These are phyloP conservation scores for Rhizomys pruinosus DNA, from an alignment of 2,113 vertebrate species.

Conservation along the genomic window DNA sequence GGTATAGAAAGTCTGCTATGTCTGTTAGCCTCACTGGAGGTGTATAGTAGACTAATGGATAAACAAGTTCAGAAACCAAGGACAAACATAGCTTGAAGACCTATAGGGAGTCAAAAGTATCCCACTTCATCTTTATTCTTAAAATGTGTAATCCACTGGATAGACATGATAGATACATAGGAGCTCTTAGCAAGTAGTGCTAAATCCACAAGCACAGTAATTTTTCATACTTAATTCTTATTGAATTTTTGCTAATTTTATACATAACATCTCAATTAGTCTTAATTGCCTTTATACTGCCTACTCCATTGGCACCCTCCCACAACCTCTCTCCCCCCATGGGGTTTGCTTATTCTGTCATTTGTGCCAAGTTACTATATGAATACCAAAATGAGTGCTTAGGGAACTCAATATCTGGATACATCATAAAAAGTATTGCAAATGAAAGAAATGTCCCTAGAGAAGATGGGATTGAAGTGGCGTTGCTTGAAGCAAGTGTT, in stretches of 20 bases:
- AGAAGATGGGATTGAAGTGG: neutral
- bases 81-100: neutral
- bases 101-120: neutral
- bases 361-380: too few species aligned
- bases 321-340: too few species aligned
- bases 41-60: neutral
- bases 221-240: too few species aligned
- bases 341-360: too few species aligned
- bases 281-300: too few species aligned
- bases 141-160: neutral
- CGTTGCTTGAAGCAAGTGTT: neutral
- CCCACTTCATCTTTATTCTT: neutral
- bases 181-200: constrained; percentile 1
- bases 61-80: neutral
- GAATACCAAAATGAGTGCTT: neutral
- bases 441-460: neutral
- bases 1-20: neutral
- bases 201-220: neutral
- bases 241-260: too few species aligned
- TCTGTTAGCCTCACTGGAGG: neutral
- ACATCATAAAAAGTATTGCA: neutral
- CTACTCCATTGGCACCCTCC: too few species aligned
- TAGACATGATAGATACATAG: neutral
- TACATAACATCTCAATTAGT: too few species aligned
- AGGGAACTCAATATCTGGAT: neutral